Evolutionary conservation across 2,888 invertebrate species (phyloP).

Genomic region (Homarus gammarus): DNA sequence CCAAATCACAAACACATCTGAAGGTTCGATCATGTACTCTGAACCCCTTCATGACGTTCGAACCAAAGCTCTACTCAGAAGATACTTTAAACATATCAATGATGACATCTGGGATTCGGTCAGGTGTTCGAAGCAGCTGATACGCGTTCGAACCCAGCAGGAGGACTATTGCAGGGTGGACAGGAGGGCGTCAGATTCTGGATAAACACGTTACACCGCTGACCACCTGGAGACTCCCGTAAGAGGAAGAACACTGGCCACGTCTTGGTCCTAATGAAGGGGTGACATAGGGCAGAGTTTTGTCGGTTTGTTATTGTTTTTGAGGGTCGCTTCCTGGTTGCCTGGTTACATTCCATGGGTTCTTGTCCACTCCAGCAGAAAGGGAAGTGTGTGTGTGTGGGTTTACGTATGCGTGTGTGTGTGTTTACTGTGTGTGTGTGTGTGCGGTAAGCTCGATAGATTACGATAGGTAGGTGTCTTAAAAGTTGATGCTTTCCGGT

Average conservation of each 20-base stretch:
- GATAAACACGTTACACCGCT: conserved; percentile 56
- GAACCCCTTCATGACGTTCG: too few relatives aligned
- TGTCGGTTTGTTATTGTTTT: conserved; percentile 40
- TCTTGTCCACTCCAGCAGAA: conserved; percentile 5
- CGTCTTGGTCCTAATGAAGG: background rate
- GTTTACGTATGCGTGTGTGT: too few relatives aligned
- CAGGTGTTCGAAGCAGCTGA: conserved; percentile 9
- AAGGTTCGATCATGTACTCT: too few relatives aligned
- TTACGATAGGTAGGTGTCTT: conserved; percentile 2
- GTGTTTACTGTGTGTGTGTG: too few relatives aligned
- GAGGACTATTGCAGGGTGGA: conserved; percentile 40
- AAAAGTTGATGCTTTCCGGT: too few relatives aligned
- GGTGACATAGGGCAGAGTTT: conserved; percentile 12
- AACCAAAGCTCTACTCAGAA: too few relatives aligned
- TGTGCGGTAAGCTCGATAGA: background rate
- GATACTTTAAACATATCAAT: too few relatives aligned
- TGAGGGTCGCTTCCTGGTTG: conserved; percentile 14
- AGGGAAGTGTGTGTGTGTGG: too few relatives aligned
- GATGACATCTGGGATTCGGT: conserved; percentile 15
- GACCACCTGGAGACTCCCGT: conserved; percentile 32
- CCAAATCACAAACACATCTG: too few relatives aligned
- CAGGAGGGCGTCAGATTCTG: conserved; percentile 44
- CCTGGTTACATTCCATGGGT: conserved; percentile 20
- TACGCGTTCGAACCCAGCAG: conserved; percentile 19
- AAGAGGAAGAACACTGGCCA: background rate